A percentile compares a stretch with the other conserved stretches of the same genome.
These are phyloP conservation scores for Diarsia mendica DNA, from an alignment of 2,888 invertebrate genomes.

Conservation along the genomic window DNA sequence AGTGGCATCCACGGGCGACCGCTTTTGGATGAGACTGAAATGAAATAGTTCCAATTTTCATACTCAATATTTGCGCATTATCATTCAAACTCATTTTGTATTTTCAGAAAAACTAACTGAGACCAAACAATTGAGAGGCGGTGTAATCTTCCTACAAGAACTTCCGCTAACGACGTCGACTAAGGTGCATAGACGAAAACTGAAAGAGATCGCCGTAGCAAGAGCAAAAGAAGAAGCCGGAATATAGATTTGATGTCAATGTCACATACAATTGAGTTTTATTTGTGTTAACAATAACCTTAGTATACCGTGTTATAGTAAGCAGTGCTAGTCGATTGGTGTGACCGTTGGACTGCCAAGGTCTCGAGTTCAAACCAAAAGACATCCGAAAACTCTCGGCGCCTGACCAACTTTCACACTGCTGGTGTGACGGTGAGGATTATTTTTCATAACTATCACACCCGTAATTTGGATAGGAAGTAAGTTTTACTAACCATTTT, in stretches of 20 bases:
- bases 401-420: too few species aligned
- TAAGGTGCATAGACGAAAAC: constrained; percentile 71
- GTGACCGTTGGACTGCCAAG: too few species aligned
- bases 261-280: background rate
- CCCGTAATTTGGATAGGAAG: too few species aligned
- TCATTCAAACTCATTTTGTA: background rate
- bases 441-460: too few species aligned
- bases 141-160: constrained; percentile 74
- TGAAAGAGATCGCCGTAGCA: constrained; percentile 73
- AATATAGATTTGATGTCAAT: constrained; percentile 4
- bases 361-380: too few species aligned
- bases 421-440: too few species aligned
- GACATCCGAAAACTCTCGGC: too few species aligned
- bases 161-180: constrained; percentile 72
- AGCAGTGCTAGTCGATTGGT: too few species aligned
- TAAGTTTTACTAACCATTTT: too few species aligned
- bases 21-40: background rate
- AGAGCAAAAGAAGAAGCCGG: background rate
- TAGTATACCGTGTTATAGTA: too few species aligned
- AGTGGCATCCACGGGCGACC: too few species aligned
- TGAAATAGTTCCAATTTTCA: background rate
- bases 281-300: background rate
- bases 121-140: constrained; percentile 75
- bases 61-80: background rate
- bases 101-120: constrained; percentile 70